phyloP scores from a whole-genome alignment of 2,797 vertebrate species.

The Euphonia xanthogaster region DNA sequence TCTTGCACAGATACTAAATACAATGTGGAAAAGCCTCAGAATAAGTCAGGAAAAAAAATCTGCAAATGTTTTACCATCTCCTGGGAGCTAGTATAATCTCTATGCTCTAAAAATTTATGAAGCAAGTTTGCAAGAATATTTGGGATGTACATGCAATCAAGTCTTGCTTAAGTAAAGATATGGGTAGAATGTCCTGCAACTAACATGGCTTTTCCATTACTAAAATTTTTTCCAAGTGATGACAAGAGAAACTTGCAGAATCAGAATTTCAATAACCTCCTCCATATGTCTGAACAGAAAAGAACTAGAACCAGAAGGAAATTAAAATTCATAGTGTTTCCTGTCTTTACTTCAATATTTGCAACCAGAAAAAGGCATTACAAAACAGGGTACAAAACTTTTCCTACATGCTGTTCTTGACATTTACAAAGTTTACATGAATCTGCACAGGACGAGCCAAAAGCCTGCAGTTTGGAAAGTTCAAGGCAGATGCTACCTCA shows the following conservation, averaged over 20 bases:
- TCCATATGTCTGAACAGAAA: conserved; percentile 51
- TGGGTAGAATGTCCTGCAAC: not conserved
- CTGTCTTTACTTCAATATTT: conserved; percentile 50
- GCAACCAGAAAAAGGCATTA: conserved; percentile 14
- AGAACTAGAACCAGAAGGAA: conserved; percentile 55
- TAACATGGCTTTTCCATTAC: not conserved
- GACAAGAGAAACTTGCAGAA: conserved; percentile 35
- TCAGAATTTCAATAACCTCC: conserved; percentile 34
- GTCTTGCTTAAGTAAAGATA: not conserved
- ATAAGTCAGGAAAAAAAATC: not conserved
- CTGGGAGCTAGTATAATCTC: not conserved
- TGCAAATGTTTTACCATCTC: not conserved
- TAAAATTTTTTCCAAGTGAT: not conserved
- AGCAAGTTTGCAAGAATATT: not conserved
- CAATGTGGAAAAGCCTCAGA: not conserved
- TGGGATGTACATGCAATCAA: not conserved
- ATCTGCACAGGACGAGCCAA: conserved; percentile 45
- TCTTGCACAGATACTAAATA: not conserved
- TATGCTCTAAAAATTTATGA: not conserved
- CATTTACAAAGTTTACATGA: conserved; percentile 46
- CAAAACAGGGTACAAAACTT: conserved; percentile 51
- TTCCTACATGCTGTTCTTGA: conserved; percentile 43
- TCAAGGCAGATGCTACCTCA: conserved; percentile 60
- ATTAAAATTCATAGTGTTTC: conserved; percentile 63
- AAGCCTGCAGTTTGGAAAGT: conserved; percentile 38